Conservation (phyloP, 2,888 invertebrate species). For the Cheiracanthium punctorium region DNA sequence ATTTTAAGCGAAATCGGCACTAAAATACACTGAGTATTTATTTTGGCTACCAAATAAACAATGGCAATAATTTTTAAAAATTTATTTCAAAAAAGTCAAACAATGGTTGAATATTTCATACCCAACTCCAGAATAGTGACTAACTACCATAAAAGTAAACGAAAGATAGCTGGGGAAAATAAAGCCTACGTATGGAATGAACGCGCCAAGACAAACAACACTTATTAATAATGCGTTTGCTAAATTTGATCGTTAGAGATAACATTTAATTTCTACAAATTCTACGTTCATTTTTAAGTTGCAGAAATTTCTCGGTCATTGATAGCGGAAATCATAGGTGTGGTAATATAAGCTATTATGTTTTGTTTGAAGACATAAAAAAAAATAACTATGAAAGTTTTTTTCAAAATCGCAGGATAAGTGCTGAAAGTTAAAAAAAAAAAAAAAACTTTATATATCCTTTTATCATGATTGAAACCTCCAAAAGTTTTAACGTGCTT, state of each 20-base stretch:
- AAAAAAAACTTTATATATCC: not conserved
- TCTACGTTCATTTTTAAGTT: too few relatives aligned
- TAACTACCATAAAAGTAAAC: conserved; percentile 41
- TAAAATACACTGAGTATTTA: too few relatives aligned
- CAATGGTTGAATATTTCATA: too few relatives aligned
- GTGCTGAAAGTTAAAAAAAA: not conserved
- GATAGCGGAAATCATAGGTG: not conserved
- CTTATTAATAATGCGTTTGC: conserved; percentile 55
- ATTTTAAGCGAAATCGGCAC: too few relatives aligned
- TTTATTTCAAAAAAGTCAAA: too few relatives aligned
- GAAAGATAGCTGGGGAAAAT: conserved; percentile 34
- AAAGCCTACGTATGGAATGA: too few relatives aligned
- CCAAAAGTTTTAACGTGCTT: not conserved
- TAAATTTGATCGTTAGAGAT: not conserved
- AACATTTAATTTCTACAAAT: not conserved
- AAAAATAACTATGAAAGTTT: not conserved
- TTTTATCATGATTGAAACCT: not conserved
- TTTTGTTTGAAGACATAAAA: not conserved
- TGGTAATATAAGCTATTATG: not conserved
- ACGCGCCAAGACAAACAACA: conserved; percentile 45
- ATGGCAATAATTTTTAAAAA: too few relatives aligned
- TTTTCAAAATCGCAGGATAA: not conserved
- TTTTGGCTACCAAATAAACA: too few relatives aligned
- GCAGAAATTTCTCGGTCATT: not conserved
- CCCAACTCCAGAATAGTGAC: too few relatives aligned